Evolutionary conservation across 2,888 invertebrate species (phyloP), one percentile per base, ranked within the genome.

Genomic region (Amblyteles armatorius): DNA sequence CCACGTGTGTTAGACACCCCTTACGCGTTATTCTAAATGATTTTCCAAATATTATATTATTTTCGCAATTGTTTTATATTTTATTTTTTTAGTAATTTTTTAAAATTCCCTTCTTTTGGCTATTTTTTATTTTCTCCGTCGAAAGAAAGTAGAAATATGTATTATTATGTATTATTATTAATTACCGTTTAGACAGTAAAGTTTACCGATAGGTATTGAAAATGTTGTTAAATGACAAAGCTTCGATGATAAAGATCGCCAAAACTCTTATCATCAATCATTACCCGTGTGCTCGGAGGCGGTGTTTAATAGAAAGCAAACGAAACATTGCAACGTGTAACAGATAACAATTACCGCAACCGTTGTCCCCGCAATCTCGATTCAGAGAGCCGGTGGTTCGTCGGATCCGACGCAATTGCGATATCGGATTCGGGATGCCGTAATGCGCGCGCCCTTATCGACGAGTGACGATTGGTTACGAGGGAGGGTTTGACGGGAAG

Each of bases 401-500:
- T 57, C 22, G 55, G 22, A 22, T 19, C 19, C 57, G 26, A 26
- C 3, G 60, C 60, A 60, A 22, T 60, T 60, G 65, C 60, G 29
- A 60, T 73, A 78, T 63, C 69, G 55, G 22, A 29, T 65, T 69
- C 40, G 65, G 29, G 57, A 71, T 74, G 82, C 65, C 68, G 82
- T 67, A 79, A 82, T 79, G 71, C 60, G 60, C 19, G 19, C 52
- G 68, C 82, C 82, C 82, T 84, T 65, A 63, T 48, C 52, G 19
- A 36, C 52, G 29, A 65, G 50, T 13, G n/a, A 29, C 48, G 65
- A 50, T 68, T 44, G 48, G 9, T 22, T 22, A 19, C 11, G 19
- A 72, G 83, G 52, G 86, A 76, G 82, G 36, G 48, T 33, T n/a
- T 67, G 79, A 82, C 76, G 71, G 60, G 48, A 44, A 74, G 79